A percentile compares a stretch with the other conserved stretches of the same genome.
Evolutionary conservation across 1,140 invertebrate species (phyloP).

Genomic region (Diplogasteroides magnus): DNA sequence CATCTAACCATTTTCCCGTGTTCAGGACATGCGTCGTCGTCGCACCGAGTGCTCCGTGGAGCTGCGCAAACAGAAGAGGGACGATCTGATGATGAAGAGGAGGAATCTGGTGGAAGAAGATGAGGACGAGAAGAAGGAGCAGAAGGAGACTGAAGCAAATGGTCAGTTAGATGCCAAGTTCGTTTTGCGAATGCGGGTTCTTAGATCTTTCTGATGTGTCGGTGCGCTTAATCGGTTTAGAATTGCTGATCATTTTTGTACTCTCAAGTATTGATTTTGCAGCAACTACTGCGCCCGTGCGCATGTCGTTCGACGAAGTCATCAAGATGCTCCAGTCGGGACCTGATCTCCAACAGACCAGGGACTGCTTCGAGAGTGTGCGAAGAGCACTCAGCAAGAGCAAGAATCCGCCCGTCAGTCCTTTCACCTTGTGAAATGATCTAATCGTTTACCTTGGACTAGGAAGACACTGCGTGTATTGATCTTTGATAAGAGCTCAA

Average conservation of each 20-base stretch:
- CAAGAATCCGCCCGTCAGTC: slow-evolving; percentile 36
- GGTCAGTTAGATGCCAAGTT: neutral
- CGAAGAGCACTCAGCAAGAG: slow-evolving; percentile 35
- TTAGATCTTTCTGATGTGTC: too few species aligned
- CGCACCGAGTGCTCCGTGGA: slow-evolving; percentile 91
- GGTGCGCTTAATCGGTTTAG: too few species aligned
- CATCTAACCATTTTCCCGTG: slow-evolving; percentile 4
- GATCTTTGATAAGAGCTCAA: too few species aligned
- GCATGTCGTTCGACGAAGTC: slow-evolving; percentile 26
- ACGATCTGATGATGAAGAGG: slow-evolving; percentile 86
- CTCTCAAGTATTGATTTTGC: neutral
- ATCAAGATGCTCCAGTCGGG: slow-evolving; percentile 10
- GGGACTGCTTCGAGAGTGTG: slow-evolving; percentile 32
- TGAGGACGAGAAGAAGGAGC: neutral
- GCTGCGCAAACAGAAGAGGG: slow-evolving; percentile 87
- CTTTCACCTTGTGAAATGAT: too few species aligned
- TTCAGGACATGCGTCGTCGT: slow-evolving; percentile 80
- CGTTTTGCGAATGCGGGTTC: too few species aligned
- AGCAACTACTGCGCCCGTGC: neutral
- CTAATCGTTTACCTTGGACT: too few species aligned
- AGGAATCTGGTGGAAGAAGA: slow-evolving; percentile 69
- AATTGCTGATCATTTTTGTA: too few species aligned
- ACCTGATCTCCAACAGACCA: slow-evolving; percentile 24
- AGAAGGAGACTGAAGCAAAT: neutral
- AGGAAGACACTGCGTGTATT: too few species aligned